Base-by-base conservation (phyloP, 53 echinoderm and acorn worm species). In the Echinometra lucunter region DNA sequence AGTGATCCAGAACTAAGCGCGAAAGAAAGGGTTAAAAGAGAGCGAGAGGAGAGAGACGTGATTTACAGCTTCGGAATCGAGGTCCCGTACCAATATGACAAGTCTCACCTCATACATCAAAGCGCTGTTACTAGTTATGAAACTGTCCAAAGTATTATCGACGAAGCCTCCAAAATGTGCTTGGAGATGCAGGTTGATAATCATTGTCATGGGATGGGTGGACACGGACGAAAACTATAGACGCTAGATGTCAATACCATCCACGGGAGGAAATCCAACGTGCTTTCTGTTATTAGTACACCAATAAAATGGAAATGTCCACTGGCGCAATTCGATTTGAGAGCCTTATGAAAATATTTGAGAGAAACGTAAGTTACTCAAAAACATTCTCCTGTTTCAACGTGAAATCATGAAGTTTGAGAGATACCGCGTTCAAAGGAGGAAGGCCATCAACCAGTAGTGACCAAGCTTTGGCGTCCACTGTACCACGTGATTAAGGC, bases 281-380 rank as follows among this genome's bases (percentile, higher is more conserved):
- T 25, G 81, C 81, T 81, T 81, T 81, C 40, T 21, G 81, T 81
- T 81, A 81, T 81, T 44, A 81, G 81, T 81, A 81, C 81, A 81
- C 81, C 81, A 81, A 81, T 81, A 81, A 81, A 81, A 81, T 81
- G 81, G 81, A 81, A 81, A 81, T 81, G 81, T 81, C 81, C 81
- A 81, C 40, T 81, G 21, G 44, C 7, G 44, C 27, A 81, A 81
- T 44, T 81, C 40, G 44, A 81, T 81, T 81, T 40, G 17, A 81
- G 25, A 81, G 81, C 44, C 81, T 81, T 81, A 44, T 81, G 81
- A 81, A 81, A 81, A 81, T 81, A 81, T 81, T 81, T 81, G 81
- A 44, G 81, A 44, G 81, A 44, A 81, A 81, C 44, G 81, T 42
- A 16, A 81, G 42, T 7, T 19, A 81, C 28, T 9, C 17, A 81